phyloP scores from a whole-genome alignment of 2,888 invertebrate species.

The Xestia xanthographa region DNA sequence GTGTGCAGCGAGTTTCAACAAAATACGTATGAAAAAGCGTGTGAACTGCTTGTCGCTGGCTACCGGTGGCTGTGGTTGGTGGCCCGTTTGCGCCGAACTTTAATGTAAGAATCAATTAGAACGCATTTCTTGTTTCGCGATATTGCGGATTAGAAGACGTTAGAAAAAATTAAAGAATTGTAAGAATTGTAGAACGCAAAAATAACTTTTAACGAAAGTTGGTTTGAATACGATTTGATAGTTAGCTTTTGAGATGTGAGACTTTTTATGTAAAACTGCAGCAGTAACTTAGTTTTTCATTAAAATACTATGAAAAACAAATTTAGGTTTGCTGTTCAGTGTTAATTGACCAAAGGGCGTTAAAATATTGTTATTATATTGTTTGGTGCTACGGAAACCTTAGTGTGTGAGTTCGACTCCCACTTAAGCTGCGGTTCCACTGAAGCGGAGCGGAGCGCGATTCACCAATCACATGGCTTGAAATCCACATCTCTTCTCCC shows the following conservation, averaged over 20 bases:
- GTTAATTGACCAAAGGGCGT: background rate
- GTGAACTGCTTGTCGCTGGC: no score
- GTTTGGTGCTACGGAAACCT: background rate
- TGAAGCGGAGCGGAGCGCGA: no score
- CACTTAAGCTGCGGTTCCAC: no score
- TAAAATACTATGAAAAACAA: background rate
- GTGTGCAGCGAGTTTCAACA: no score
- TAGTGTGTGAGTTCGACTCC: background rate
- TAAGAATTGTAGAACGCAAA: background rate
- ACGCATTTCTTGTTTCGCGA: no score
- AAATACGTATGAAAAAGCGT: no score
- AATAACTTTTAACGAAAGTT: background rate
- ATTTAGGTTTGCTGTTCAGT: background rate
- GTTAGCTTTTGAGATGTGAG: background rate
- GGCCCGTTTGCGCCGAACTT: no score
- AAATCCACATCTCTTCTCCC: no score
- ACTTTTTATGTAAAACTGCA: background rate
- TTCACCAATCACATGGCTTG: no score
- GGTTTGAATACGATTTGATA: background rate
- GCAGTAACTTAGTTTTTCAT: background rate
- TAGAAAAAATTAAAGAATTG: background rate
- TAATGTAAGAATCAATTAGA: background rate
- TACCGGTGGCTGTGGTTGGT: no score
- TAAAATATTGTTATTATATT: background rate
- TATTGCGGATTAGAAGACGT: background rate